A percentile compares a stretch with the other conserved stretches of the same genome.
phyloP scores from a whole-genome alignment of 1,140 invertebrate species.

The Muscidifurax raptorellus region DNA sequence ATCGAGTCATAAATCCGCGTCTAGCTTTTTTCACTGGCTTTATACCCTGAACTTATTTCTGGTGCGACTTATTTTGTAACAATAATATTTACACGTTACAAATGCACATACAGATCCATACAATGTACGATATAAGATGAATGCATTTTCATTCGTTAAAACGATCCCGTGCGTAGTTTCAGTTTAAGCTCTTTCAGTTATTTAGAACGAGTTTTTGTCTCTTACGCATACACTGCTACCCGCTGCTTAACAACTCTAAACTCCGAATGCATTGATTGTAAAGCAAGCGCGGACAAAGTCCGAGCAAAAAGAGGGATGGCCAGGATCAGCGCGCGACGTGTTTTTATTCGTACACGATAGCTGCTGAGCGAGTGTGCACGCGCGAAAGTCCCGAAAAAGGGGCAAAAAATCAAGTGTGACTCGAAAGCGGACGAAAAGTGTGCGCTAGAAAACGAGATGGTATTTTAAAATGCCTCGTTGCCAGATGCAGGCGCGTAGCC shows the following conservation, averaged over 20 bases:
- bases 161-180: neutral
- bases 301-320: neutral
- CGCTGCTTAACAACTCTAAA: neutral
- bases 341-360: neutral
- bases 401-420: neutral
- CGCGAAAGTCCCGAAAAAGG: neutral
- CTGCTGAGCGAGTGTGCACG: neutral
- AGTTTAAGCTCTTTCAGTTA: neutral
- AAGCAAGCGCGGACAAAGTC: neutral
- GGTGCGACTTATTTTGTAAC: too few relatives aligned
- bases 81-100: too few relatives aligned
- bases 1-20: constrained; percentile 58
- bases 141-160: neutral
- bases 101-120: too few relatives aligned
- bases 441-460: neutral
- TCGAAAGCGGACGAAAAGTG: neutral
- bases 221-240: neutral
- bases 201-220: neutral
- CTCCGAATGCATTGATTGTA: neutral
- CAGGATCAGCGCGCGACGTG: neutral
- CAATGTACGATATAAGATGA: too few relatives aligned
- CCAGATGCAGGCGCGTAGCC: neutral
- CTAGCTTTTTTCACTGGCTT: neutral
- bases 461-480: neutral
- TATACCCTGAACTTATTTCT: too few relatives aligned